Base-by-base conservation (phyloP, 1,140 invertebrate genomes). In the Drosophila santomea region DNA sequence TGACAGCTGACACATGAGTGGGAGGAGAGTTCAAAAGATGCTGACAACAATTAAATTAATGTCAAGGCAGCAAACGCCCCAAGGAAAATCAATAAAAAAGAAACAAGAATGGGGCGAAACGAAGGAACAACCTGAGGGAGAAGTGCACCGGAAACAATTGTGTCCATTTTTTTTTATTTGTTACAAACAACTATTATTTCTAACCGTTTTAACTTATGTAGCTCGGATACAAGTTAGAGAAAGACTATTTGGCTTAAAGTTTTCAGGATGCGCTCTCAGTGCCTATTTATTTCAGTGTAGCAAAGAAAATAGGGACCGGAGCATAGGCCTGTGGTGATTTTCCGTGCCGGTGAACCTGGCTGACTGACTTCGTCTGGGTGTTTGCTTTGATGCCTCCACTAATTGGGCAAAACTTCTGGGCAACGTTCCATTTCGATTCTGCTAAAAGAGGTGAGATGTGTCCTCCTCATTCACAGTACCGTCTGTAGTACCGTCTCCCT, bases 31-130 rank as follows among this genome's bases (percentile, higher is more conserved):
- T 88, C 86, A 86, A 88, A 88, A 88, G 84, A 88, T 89, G 83
- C 84, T 88, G 84, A 83, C 84, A 88, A 89, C 84, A 88, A 89
- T 88, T 89, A 88, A 88, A 88, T 88, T 89, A 88, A 80, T 83
- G 79, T 88, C 84, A 88, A 74, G 80, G 36, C 74, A 77, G 64
- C 63, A 48, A 74, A 52, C 62, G 73, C 73, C 73, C 50, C 66
- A 48, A 68, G 59, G 41, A 76, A 83, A 82, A 83, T 83, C 80
- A 79, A 82, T 84, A 83, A 71, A 66, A 82, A 39, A 25, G 39
- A 77, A 20, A 55, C 59, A 61, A 61, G 6, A 52, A 36, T 35
- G 20, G 54, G 44, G 48, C 39, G 25, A 54, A 74, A 41, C 35
- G 47, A 79, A 67, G 35, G 47, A 80, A 50, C 38, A 58, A 69